These are phyloP conservation scores for Ploceus nigricollis DNA, from an alignment of 2,113 vertebrate genomes.

Conservation along the genomic window DNA sequence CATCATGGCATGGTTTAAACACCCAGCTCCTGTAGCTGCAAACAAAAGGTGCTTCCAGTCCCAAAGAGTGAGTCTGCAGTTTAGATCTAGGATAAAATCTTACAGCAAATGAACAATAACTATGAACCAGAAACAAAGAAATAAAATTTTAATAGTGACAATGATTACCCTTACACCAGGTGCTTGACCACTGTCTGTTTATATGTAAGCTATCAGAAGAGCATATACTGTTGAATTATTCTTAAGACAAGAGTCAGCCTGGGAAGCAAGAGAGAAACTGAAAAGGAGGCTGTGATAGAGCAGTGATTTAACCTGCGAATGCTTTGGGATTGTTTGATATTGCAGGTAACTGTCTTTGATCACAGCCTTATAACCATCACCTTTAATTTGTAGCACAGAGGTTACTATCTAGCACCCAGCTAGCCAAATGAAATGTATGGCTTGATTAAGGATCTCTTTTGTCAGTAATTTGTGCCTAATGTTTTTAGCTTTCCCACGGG, in stretches of 20 bases:
- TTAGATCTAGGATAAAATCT: neutral
- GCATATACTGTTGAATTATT: neutral
- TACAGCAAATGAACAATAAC: neutral
- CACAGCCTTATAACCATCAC: conserved; percentile 17
- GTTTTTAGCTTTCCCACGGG: conserved; percentile 78
- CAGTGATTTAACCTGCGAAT: neutral
- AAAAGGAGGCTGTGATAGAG: neutral
- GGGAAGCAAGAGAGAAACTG: neutral
- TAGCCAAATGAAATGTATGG: conserved; percentile 77
- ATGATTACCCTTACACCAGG: neutral
- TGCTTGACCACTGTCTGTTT: neutral
- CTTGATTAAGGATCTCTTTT: conserved; percentile 79
- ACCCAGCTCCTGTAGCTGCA: neutral
- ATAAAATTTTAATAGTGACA: neutral
- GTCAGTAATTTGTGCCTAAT: conserved; percentile 81
- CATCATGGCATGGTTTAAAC: neutral
- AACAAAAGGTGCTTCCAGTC: neutral
- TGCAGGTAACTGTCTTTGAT: conserved; percentile 29
- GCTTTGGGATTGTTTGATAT: neutral
- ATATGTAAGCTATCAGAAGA: neutral
- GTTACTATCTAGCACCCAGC: conserved; percentile 58
- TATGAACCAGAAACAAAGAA: neutral
- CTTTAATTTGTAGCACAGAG: conserved; percentile 39
- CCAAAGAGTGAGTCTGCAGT: neutral
- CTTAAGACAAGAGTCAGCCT: neutral